Evolutionary conservation across 2,797 vertebrate genomes (phyloP).

Genomic region (Pseudomugil tenellus): DNA sequence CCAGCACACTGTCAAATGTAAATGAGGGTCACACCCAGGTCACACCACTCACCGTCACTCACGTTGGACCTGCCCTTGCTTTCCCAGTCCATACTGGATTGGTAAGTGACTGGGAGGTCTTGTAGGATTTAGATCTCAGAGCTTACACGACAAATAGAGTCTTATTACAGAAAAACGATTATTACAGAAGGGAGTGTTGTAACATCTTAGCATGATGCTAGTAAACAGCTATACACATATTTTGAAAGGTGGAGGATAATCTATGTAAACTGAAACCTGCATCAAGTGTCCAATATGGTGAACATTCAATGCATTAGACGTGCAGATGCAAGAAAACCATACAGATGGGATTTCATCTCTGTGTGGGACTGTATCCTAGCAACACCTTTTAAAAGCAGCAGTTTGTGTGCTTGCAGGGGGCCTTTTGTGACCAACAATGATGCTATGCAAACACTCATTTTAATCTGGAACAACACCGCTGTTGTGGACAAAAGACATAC

Average conservation of each 20-base stretch:
- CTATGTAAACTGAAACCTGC: constrained; percentile 5
- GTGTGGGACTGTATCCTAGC: constrained; percentile 87
- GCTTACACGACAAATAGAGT: constrained; percentile 41
- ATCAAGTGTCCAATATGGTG: constrained; percentile 26
- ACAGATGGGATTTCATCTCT: constrained; percentile 79
- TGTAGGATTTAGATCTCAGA: constrained; percentile 67
- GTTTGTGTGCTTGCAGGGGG: constrained; percentile 77
- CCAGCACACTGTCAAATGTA: background rate
- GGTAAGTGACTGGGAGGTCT: constrained; percentile 39
- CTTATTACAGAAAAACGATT: constrained; percentile 45
- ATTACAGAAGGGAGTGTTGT: constrained; percentile 13
- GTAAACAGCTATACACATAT: constrained; percentile 5
- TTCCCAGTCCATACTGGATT: constrained; percentile 25
- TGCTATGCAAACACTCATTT: constrained; percentile 76
- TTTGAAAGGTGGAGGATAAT: background rate
- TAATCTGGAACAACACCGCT: constrained; percentile 55
- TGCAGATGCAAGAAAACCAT: constrained; percentile 69
- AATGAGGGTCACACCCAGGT: constrained; percentile 14
- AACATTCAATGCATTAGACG: constrained; percentile 49
- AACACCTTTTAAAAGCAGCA: constrained; percentile 85
- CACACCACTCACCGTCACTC: constrained; percentile 14
- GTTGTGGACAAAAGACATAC: constrained; percentile 33
- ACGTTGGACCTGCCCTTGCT: constrained; percentile 41
- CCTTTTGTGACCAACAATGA: constrained; percentile 82
- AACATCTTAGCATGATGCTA: constrained; percentile 26